Conservation (phyloP, 1,140 invertebrate genomes). For the Atta texana region DNA sequence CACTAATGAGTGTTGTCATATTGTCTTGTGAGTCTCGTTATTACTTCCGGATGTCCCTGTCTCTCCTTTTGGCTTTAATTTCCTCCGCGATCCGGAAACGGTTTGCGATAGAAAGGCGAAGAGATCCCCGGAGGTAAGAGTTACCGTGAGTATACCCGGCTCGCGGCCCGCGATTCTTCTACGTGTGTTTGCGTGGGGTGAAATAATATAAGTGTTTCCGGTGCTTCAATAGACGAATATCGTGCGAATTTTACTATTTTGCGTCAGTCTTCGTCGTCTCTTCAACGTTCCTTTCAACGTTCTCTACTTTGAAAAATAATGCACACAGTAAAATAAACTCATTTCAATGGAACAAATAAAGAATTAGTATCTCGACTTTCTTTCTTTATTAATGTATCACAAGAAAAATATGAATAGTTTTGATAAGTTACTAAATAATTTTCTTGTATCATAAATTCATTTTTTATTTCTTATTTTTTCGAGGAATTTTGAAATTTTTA, state of each 20-base stretch:
- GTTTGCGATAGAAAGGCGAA: constrained; percentile 45
- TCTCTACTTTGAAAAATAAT: constrained; percentile 1
- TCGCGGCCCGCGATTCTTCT: constrained; percentile 12
- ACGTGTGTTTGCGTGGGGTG: constrained; percentile 31
- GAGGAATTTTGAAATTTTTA: background rate
- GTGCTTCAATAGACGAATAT: constrained; percentile 4
- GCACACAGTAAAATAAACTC: background rate
- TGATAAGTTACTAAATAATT: background rate
- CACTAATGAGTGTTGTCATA: constrained; percentile 71
- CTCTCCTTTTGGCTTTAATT: constrained; percentile 8
- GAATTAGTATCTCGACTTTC: background rate
- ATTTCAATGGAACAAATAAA: background rate
- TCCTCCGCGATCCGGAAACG: constrained; percentile 19
- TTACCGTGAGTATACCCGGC: constrained; percentile 31
- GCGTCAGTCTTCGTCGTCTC: constrained; percentile 20
- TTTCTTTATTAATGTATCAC: background rate
- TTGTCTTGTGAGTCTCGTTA: constrained; percentile 66
- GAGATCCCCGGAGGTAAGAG: constrained; percentile 58
- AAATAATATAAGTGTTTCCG: constrained; percentile 40
- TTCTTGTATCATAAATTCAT: background rate
- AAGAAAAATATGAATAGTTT: background rate
- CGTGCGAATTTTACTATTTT: constrained; percentile 19
- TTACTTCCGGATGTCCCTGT: constrained; percentile 48
- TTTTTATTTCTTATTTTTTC: background rate
- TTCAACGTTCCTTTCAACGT: constrained; percentile 7